Evolutionary conservation across 2,797 vertebrate genomes (phyloP).

Genomic region (Coregonus suidteri): DNA sequence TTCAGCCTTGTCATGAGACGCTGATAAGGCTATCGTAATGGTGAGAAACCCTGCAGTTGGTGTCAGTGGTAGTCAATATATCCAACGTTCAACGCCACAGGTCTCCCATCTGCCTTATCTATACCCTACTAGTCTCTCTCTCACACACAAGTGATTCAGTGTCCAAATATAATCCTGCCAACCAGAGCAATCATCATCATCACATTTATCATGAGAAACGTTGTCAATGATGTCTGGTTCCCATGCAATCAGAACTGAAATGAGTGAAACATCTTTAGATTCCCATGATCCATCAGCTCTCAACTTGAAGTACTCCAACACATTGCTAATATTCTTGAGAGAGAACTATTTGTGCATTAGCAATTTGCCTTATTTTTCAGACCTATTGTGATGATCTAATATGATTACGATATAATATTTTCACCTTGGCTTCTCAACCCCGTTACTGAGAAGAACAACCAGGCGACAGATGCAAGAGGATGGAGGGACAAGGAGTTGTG

Average conservation of each 20-base stretch:
- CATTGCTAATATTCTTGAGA: neutral
- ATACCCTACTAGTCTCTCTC: constrained; percentile 45
- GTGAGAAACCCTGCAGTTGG: constrained; percentile 62
- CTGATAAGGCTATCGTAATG: constrained; percentile 4
- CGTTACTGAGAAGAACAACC: constrained; percentile 2
- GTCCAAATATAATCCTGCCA: constrained; percentile 54
- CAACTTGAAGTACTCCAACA: neutral
- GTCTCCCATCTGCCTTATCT: constrained; percentile 59
- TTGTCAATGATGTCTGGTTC: constrained; percentile 37
- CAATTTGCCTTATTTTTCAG: neutral
- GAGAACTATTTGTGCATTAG: neutral
- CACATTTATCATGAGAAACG: constrained; percentile 50
- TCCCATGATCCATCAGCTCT: neutral
- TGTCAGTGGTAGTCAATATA: constrained; percentile 35
- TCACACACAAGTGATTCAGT: constrained; percentile 59
- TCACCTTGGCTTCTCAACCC: neutral
- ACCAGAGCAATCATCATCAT: constrained; percentile 48
- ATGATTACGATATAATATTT: neutral
- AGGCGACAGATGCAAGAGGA: neutral
- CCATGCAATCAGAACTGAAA: constrained; percentile 42
- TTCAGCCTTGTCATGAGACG: neutral
- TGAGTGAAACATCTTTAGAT: neutral
- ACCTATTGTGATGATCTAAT: neutral
- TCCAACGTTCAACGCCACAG: constrained; percentile 32
- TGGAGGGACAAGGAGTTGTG: neutral